These are phyloP conservation scores for Anoplius nigerrimus DNA, from an alignment of 2,888 invertebrate species.

Conservation along the genomic window DNA sequence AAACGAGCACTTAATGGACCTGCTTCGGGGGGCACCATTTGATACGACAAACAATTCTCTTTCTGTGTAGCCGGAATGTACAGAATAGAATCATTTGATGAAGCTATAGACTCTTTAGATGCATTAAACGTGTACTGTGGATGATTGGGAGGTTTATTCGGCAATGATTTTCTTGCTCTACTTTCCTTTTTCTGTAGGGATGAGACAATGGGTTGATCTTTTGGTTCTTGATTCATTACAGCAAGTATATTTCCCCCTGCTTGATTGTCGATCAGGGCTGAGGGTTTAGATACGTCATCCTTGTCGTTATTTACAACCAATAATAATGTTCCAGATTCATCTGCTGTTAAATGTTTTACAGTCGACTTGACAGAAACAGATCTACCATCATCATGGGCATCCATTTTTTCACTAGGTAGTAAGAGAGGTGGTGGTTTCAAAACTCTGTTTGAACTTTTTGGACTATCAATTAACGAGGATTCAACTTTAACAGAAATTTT, in stretches of 20 bases:
- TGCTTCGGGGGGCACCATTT: slow-evolving; percentile 68
- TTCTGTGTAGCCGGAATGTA: slow-evolving; percentile 23
- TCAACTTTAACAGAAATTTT: neutral
- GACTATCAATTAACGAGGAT: neutral
- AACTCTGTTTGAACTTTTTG: neutral
- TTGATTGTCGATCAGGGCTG: slow-evolving; percentile 9
- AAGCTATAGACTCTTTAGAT: slow-evolving; percentile 37
- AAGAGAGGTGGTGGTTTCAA: neutral
- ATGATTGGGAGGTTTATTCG: slow-evolving; percentile 59
- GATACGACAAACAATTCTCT: slow-evolving; percentile 39
- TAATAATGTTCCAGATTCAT: slow-evolving; percentile 31
- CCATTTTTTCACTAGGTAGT: slow-evolving; percentile 1
- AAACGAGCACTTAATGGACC: slow-evolving; percentile 68
- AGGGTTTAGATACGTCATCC: slow-evolving; percentile 8
- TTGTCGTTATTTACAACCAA: slow-evolving; percentile 31
- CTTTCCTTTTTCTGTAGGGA: slow-evolving; percentile 54
- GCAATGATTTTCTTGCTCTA: slow-evolving; percentile 74
- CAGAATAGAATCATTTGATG: slow-evolving; percentile 49
- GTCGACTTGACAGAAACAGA: neutral
- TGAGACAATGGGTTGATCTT: neutral
- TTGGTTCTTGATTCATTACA: slow-evolving; percentile 14
- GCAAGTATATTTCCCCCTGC: slow-evolving; percentile 7
- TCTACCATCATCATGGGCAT: neutral
- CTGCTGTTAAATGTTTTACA: slow-evolving; percentile 4
- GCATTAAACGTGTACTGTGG: slow-evolving; percentile 33